Conservation (phyloP, 2,797 vertebrate genomes). For the Galagoides demidoff region DNA sequence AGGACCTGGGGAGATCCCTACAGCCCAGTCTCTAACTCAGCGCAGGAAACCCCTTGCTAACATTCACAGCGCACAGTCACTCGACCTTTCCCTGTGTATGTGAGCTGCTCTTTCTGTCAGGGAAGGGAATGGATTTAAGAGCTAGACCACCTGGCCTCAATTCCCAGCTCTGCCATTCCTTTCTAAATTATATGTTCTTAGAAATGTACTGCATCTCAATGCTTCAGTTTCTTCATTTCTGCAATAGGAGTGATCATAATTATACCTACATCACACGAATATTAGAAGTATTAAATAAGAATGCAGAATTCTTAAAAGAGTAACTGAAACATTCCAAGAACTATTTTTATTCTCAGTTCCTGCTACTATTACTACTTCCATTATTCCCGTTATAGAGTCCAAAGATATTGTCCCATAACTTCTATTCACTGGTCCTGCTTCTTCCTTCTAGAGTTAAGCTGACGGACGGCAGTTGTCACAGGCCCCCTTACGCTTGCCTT, state of each 20-base stretch:
- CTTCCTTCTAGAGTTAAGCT: neutral
- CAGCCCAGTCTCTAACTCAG: neutral
- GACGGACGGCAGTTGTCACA: neutral
- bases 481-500: neutral
- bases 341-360: neutral
- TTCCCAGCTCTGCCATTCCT: neutral
- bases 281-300: neutral
- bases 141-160: neutral
- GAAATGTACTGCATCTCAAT: neutral
- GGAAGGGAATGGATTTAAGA: neutral
- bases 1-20: neutral
- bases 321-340: neutral
- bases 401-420: neutral
- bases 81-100: neutral
- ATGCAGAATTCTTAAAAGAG: neutral
- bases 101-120: neutral
- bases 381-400: neutral
- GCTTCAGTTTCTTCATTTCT: neutral
- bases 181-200: neutral
- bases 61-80: accelerated
- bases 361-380: neutral
- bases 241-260: neutral
- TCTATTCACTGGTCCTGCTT: neutral
- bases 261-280: neutral
- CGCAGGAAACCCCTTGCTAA: neutral